phyloP scores from a whole-genome alignment of 2,113 vertebrate genomes.

The Pantherophis guttatus region DNA sequence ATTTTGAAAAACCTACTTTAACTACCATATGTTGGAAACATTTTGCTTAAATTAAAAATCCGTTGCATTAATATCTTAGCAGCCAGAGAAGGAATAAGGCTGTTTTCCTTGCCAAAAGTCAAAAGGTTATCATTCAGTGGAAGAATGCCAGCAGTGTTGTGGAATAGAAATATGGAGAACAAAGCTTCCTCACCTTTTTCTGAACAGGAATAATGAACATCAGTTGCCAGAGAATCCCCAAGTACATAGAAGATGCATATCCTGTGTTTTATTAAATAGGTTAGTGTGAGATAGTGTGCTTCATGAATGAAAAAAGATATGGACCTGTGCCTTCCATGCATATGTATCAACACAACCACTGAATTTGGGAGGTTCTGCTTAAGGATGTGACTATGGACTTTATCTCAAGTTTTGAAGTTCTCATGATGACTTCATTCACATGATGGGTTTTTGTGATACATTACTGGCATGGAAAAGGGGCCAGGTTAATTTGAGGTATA shows the following conservation, averaged over 20 bases:
- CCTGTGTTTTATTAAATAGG: neutral
- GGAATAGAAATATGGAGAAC: neutral
- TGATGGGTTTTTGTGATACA: neutral
- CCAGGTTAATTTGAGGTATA: neutral
- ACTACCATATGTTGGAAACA: neutral
- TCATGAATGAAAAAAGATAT: neutral
- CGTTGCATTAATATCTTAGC: slow-evolving; percentile 30
- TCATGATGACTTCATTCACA: neutral
- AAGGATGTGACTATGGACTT: neutral
- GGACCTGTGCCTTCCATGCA: neutral
- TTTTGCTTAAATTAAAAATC: neutral
- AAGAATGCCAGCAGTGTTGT: neutral
- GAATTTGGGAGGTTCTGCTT: neutral
- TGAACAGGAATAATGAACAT: neutral
- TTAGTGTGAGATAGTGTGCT: neutral
- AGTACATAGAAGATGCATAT: neutral
- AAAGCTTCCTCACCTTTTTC: neutral
- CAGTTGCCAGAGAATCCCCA: neutral
- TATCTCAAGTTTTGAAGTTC: neutral
- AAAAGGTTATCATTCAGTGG: neutral
- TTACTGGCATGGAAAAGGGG: neutral
- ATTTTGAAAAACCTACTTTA: neutral
- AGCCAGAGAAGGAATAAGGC: slow-evolving; percentile 48
- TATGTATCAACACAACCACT: neutral
- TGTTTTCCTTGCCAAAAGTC: slow-evolving; percentile 58